A percentile compares a stretch with the other conserved stretches of the same genome.
These are phyloP conservation scores for Glandiceps talaboti DNA, from an alignment of 53 echinoderm and acorn worm genomes.

Conservation along the genomic window DNA sequence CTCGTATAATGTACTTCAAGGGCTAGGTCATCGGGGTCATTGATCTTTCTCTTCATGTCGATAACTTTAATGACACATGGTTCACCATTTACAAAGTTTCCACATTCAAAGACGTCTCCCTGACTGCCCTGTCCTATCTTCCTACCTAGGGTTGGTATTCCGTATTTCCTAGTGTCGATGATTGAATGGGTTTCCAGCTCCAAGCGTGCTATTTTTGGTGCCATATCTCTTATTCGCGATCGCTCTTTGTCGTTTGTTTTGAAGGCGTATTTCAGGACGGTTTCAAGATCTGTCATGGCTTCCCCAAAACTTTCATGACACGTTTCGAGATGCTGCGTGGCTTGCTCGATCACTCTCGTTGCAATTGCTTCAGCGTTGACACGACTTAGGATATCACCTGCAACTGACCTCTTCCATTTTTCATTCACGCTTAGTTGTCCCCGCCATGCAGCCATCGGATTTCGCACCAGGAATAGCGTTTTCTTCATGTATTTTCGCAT, in stretches of 20 bases:
- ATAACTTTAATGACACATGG: not conserved
- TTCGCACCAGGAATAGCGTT: not conserved
- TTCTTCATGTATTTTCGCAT: not conserved
- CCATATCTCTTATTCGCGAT: not conserved
- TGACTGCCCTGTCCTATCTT: not conserved
- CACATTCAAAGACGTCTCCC: not conserved
- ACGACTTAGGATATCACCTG: not conserved
- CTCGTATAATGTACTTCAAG: not conserved
- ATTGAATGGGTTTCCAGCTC: not conserved
- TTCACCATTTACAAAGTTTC: not conserved
- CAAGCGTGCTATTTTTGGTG: not conserved
- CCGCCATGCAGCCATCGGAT: not conserved
- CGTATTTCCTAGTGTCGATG: not conserved
- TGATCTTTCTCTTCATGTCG: not conserved
- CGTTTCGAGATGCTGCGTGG: not conserved
- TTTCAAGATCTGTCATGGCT: not conserved
- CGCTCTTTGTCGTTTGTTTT: not conserved
- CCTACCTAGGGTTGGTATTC: not conserved
- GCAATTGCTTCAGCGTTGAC: not conserved
- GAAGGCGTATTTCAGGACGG: not conserved
- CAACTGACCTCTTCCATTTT: not conserved
- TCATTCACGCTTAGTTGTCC: not conserved
- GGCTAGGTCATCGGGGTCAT: not conserved
- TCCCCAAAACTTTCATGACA: not conserved
- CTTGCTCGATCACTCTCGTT: not conserved